phyloP scores from a whole-genome alignment of 2,113 vertebrate species.

The Limanda limanda region DNA sequence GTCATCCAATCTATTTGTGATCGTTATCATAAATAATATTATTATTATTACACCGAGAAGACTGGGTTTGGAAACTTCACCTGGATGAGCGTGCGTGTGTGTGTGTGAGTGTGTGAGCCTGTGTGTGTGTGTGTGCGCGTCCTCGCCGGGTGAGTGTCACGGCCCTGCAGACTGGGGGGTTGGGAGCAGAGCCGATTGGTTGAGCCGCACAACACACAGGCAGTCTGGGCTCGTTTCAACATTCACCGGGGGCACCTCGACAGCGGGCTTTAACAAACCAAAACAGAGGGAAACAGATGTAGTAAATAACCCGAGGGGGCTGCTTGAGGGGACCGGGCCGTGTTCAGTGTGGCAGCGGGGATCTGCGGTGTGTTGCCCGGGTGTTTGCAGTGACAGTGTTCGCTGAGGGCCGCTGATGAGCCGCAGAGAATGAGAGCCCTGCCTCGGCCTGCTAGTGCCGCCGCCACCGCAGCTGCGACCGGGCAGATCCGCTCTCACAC shows the following conservation, averaged over 20 bases:
- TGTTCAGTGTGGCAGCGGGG: constrained; percentile 61
- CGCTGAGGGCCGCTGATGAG: constrained; percentile 73
- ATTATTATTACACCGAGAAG: neutral
- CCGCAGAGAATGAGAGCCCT: constrained; percentile 83
- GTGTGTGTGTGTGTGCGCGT: constrained; percentile 6
- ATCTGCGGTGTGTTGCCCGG: too few relatives aligned
- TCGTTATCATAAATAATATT: neutral
- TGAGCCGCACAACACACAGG: constrained; percentile 76
- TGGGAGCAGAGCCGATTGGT: constrained; percentile 82
- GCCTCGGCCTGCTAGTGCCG: constrained; percentile 81
- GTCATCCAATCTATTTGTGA: neutral
- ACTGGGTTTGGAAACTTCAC: constrained; percentile 56
- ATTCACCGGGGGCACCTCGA: constrained; percentile 83
- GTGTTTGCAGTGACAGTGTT: constrained; percentile 69
- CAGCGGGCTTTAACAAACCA: constrained; percentile 66
- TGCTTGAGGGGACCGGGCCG: constrained; percentile 62
- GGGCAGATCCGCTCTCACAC: constrained; percentile 82
- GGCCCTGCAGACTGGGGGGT: constrained; percentile 81
- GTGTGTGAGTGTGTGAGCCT: constrained; percentile 25
- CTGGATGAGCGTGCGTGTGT: constrained; percentile 44
- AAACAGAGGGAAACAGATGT: constrained; percentile 66
- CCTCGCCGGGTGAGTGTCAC: constrained; percentile 71
- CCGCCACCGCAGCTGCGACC: constrained; percentile 76
- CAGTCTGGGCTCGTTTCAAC: constrained; percentile 84
- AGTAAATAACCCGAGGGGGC: constrained; percentile 75